Evolutionary conservation across 2,113 vertebrate genomes (phyloP), one percentile per base, ranked within the genome.

Genomic region (Neodontobutis hainanensis): DNA sequence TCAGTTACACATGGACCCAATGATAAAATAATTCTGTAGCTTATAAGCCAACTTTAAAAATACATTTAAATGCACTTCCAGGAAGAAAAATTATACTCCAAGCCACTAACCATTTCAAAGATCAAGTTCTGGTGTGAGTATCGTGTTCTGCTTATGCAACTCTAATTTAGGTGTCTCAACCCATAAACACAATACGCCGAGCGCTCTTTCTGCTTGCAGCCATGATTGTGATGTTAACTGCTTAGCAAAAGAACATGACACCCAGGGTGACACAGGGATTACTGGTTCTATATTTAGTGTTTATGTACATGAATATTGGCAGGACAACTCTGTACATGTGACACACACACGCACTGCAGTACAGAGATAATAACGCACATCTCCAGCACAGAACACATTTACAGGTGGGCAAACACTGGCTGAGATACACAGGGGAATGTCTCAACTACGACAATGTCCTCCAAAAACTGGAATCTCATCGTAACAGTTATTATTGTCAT

Each of bases 321-420:
- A 94, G 94, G 93, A 93, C 93, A 93, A 93, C 92, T 97, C 94
- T 97, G 93, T 97, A 97, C 96, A 98, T 91, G 94, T 94, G 94
- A 95, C 84, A 94, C 81, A 63, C 84, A 75, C 80, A 85, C 75
- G 80, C 86, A 86, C 85, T 81, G 80, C 35, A 92, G 94, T 94
- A 95, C 84, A 89, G 87, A 92, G 94, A 93, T 94, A 94, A 93
- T 92, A 95, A 83, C 93, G 94, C 89, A 90, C 87, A 92, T 93
- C 91, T 92, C 87, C 88, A 92, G 89, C 91, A 94, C 90, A 90
- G 73, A 91, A 94, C 92, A 95, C 91, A 94, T 95, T 95, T 96
- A 96, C 94, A 96, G 94, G 89, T 87, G 92, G 91, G 90, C 88
- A 69, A 84, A 94, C 92, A 94, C 93, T 89, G 87, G 87, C 87